phyloP scores from a whole-genome alignment of 1,140 invertebrate genomes.

The Drosophila bocqueti region DNA sequence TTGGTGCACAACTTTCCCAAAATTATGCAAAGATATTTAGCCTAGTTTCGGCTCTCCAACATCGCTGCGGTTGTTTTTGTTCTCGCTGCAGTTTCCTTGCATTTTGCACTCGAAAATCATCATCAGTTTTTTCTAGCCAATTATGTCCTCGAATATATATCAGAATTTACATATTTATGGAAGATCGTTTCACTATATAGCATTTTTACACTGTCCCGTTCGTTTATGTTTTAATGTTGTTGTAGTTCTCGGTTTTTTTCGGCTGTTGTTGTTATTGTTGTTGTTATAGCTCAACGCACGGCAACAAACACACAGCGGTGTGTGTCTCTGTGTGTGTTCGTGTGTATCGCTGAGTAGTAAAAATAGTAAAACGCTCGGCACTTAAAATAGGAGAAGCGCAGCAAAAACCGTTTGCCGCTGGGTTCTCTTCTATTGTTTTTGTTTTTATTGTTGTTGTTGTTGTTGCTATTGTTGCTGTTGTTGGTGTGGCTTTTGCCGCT shows the following conservation, averaged over 20 bases:
- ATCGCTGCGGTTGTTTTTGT: constrained; percentile 14
- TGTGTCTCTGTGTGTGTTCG: constrained; percentile 36
- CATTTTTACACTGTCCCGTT: constrained; percentile 46
- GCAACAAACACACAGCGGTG: constrained; percentile 9
- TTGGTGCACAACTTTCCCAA: constrained; percentile 51
- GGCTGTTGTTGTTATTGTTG: constrained; percentile 10
- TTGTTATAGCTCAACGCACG: constrained; percentile 18
- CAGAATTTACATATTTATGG: constrained; percentile 49
- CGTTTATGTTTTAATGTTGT: constrained; percentile 21
- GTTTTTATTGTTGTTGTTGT: constrained; percentile 40
- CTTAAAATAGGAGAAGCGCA: constrained; percentile 60
- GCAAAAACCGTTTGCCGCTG: constrained; percentile 43
- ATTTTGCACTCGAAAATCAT: constrained; percentile 31
- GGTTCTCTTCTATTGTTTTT: constrained; percentile 43
- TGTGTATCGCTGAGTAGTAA: constrained; percentile 58
- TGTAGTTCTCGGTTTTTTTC: not conserved
- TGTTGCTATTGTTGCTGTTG: constrained; percentile 34
- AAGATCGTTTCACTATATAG: constrained; percentile 48
- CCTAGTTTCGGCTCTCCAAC: constrained; percentile 63
- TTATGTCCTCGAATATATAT: constrained; percentile 18
- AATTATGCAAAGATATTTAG: constrained; percentile 78
- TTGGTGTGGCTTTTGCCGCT: constrained; percentile 26
- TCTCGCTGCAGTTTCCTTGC: constrained; percentile 30
- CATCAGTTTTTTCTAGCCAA: not conserved
- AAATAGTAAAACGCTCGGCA: constrained; percentile 61